Conservation (phyloP, 2,113 vertebrate species). For the Chauna torquata region DNA sequence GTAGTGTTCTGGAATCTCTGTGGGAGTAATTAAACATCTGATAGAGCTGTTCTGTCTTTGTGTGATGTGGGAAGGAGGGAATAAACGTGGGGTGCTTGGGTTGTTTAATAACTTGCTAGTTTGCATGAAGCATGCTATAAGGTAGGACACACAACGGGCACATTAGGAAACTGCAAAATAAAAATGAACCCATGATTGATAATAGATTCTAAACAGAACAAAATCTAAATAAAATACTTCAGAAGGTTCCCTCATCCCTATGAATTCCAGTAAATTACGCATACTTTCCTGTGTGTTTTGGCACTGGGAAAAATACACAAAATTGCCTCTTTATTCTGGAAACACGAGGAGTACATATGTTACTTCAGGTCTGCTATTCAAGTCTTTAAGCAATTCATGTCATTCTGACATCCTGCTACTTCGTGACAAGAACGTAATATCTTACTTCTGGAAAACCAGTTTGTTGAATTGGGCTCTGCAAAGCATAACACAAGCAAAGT, state of each 20-base stretch:
- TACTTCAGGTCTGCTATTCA: background rate
- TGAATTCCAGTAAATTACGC: constrained; percentile 9
- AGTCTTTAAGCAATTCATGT: background rate
- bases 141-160: background rate
- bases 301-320: background rate
- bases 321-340: background rate
- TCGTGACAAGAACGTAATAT: background rate
- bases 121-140: background rate
- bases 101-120: background rate
- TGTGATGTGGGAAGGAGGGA: background rate
- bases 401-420: background rate
- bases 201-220: background rate
- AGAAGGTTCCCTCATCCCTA: background rate
- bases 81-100: background rate
- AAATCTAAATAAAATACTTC: constrained; percentile 16
- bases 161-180: background rate
- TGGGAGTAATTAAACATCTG: background rate
- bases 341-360: background rate
- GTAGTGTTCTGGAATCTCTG: background rate
- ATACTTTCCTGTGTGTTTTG: constrained; percentile 14
- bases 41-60: background rate
- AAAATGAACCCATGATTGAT: background rate
- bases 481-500: background rate
- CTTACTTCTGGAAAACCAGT: background rate
- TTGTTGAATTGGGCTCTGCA: background rate